phyloP scores from a whole-genome alignment of 2,888 invertebrate genomes.

The Chrysodeixis includens region DNA sequence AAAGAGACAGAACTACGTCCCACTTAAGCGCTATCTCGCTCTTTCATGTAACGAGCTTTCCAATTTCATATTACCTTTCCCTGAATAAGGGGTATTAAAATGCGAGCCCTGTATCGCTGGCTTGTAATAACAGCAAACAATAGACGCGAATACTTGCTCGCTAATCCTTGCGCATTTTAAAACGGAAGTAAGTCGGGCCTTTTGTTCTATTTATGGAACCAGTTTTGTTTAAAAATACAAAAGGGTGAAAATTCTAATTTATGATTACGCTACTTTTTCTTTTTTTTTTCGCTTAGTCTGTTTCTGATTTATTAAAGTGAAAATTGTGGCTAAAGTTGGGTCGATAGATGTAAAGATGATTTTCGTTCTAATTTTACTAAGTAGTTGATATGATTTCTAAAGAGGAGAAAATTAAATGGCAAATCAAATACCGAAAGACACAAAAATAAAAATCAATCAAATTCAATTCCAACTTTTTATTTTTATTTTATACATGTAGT shows the following conservation, averaged over 20 bases:
- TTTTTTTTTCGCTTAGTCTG: too few relatives aligned
- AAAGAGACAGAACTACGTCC: neutral
- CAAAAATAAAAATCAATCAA: neutral
- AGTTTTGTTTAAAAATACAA: conserved; percentile 16
- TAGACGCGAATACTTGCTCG: conserved; percentile 21
- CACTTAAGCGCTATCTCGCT: neutral
- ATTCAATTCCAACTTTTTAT: too few relatives aligned
- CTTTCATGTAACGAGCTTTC: neutral
- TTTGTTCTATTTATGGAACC: conserved; percentile 17
- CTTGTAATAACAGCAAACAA: conserved; percentile 55
- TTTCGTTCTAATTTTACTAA: too few relatives aligned
- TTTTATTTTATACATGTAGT: too few relatives aligned
- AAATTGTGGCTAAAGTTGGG: too few relatives aligned
- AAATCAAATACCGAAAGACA: neutral
- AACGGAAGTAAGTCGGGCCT: conserved; percentile 29
- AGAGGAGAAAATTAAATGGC: neutral
- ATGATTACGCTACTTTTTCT: neutral
- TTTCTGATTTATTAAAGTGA: too few relatives aligned
- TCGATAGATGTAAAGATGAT: too few relatives aligned
- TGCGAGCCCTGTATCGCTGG: conserved; percentile 35
- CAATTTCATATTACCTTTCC: conserved; percentile 3
- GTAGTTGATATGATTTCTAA: neutral
- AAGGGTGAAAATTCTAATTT: conserved; percentile 1
- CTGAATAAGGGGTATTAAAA: conserved; percentile 52
- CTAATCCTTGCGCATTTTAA: conserved; percentile 43